These are phyloP conservation scores for Sylvietta virens DNA, from an alignment of 2,113 vertebrate species.

Conservation along the genomic window DNA sequence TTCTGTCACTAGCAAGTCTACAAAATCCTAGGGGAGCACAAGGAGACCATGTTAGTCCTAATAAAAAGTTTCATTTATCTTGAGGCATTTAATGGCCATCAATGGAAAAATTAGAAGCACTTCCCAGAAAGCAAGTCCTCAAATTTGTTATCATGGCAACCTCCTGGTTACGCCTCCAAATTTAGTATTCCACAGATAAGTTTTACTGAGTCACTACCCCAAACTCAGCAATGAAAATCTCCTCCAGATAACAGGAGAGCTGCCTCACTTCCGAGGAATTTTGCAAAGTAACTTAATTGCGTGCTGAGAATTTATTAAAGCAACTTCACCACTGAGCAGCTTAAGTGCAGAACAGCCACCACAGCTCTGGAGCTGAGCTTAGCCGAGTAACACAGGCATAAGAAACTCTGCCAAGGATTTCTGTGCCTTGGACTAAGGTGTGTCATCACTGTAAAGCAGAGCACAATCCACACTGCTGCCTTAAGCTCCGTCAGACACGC, in stretches of 20 bases:
- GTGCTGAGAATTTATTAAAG: not conserved
- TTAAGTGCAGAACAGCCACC: not conserved
- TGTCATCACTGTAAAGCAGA: fast-evolving
- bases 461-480: not conserved
- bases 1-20: not conserved
- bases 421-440: not conserved
- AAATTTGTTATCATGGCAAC: slow-evolving; percentile 54
- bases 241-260: slow-evolving; percentile 28
- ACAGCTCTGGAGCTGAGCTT: not conserved
- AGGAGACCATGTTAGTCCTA: not conserved
- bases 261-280: slow-evolving; percentile 21
- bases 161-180: slow-evolving; percentile 49
- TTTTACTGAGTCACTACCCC: slow-evolving; percentile 48
- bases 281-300: slow-evolving; percentile 3
- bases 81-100: slow-evolving; percentile 22
- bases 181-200: slow-evolving; percentile 55
- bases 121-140: slow-evolving; percentile 47
- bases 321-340: not conserved
- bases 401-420: not conserved
- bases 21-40: not conserved
- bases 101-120: slow-evolving; percentile 33
- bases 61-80: slow-evolving; percentile 21
- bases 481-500: not conserved
- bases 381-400: fast-evolving
- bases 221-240: slow-evolving; percentile 27